Evolutionary conservation across 2,113 vertebrate species (phyloP).

Genomic region (Cyprinodon brontotheroides): DNA sequence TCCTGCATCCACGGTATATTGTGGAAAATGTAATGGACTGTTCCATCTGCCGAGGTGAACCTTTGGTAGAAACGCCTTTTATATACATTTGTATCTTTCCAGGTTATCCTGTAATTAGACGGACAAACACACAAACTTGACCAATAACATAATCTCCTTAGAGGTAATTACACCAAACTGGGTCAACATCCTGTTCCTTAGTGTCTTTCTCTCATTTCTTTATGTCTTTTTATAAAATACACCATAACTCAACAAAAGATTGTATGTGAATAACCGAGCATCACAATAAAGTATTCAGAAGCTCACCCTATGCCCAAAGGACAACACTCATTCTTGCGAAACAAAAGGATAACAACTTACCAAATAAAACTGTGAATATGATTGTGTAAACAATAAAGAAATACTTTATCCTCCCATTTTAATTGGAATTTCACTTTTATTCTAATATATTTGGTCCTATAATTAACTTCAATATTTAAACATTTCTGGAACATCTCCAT

Average conservation of each 20-base stretch:
- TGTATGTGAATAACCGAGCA: background rate
- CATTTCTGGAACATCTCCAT: conserved; percentile 32
- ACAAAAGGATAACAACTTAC: background rate
- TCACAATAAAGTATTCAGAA: background rate
- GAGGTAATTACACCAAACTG: background rate
- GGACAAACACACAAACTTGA: too few relatives aligned
- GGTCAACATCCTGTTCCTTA: background rate
- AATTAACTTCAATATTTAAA: conserved; percentile 5
- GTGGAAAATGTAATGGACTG: too few relatives aligned
- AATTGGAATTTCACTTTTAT: background rate
- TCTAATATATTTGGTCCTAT: conserved; percentile 13
- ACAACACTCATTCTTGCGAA: background rate
- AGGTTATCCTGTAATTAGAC: too few relatives aligned
- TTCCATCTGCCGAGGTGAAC: too few relatives aligned
- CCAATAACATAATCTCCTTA: too few relatives aligned
- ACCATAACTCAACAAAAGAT: background rate
- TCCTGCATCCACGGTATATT: too few relatives aligned
- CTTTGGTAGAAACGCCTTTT: too few relatives aligned
- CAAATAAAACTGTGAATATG: background rate
- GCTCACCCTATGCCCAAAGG: too few relatives aligned
- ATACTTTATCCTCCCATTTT: conserved; percentile 2
- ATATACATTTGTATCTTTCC: too few relatives aligned
- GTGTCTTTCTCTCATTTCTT: background rate
- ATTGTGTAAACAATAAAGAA: background rate
- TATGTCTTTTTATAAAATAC: background rate